Evolutionary conservation across 2,888 invertebrate species (phyloP).

Genomic region (Idaea dimidiata): DNA sequence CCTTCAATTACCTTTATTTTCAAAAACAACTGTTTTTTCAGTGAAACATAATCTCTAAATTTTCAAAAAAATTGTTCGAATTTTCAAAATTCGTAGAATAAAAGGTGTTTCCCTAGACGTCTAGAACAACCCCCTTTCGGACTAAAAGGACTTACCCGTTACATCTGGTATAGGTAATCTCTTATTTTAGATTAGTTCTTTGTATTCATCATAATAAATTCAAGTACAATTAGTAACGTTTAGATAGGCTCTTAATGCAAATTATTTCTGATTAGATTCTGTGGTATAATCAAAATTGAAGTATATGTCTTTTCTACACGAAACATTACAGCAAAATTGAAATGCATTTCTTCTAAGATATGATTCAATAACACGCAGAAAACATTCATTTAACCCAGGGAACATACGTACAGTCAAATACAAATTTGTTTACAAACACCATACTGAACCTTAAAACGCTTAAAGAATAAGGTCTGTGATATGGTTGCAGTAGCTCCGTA

Average conservation of each 20-base stretch:
- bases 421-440: neutral
- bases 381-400: neutral
- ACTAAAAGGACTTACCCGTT: no score
- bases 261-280: neutral
- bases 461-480: neutral
- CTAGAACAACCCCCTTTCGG: no score
- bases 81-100: no score
- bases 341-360: neutral
- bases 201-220: no score
- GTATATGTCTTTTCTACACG: neutral
- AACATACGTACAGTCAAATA: neutral
- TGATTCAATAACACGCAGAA: neutral
- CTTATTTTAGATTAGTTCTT: no score
- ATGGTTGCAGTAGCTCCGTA: conserved; percentile 1
- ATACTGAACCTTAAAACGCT: neutral
- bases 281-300: neutral
- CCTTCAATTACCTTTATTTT: no score
- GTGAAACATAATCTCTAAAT: no score
- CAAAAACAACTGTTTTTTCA: no score
- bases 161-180: no score
- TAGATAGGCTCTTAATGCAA: neutral
- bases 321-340: neutral
- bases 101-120: no score
- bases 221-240: no score
- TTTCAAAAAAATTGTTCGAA: no score